Base-by-base conservation (phyloP, 2,113 vertebrate genomes). In the Tetrao urogallus region DNA sequence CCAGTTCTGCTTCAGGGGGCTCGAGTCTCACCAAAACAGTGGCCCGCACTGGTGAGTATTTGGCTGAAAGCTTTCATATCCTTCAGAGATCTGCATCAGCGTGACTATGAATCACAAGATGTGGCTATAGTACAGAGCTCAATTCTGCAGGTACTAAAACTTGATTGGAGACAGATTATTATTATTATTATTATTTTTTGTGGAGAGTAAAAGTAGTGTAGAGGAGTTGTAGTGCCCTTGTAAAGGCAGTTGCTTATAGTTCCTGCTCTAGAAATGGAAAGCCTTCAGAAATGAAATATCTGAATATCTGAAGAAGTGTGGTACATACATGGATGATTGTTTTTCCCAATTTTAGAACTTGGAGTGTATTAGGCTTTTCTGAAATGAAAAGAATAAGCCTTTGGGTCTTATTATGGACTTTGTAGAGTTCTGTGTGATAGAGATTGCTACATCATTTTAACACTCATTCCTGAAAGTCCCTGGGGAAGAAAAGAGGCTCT, bases 41-140 rank as follows among this genome's bases (percentile, higher is more conserved):
- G 99, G 99, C 99, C 99, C 64, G 99, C 99, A 50, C 95, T 99
- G 98, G 99, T 99, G 87, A 98, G 99, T 98, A 75, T 70, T 88
- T 65, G 43, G 21, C 80, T 54, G 80, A 66, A 92, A 77, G 34
- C 22, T 67, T 11, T 89, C 11, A 8, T 24, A 24, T 71, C 25
- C 27, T 78, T 78, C 25, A 32, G 38, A 72, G 58, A 6, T 79
- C 78, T 77, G 32, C 42, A 32, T 64, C 34, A 75, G 15, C 25
- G 36, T 13, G 21, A 0, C 21, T 56, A 56, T 66, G 65, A 74
- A 86, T 25, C 45, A 42, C 28, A 38, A 5, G 38, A 13, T 52
- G 86, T 90, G 61, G 19, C 14, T 58, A 40, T 61, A 8, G 2
- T 73, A 30, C 34, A 80, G 54, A n/a, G 30, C 40, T 54, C 36